Base-by-base conservation (phyloP, 53 echinoderm and acorn worm species). In the Stichopus horrens region DNA sequence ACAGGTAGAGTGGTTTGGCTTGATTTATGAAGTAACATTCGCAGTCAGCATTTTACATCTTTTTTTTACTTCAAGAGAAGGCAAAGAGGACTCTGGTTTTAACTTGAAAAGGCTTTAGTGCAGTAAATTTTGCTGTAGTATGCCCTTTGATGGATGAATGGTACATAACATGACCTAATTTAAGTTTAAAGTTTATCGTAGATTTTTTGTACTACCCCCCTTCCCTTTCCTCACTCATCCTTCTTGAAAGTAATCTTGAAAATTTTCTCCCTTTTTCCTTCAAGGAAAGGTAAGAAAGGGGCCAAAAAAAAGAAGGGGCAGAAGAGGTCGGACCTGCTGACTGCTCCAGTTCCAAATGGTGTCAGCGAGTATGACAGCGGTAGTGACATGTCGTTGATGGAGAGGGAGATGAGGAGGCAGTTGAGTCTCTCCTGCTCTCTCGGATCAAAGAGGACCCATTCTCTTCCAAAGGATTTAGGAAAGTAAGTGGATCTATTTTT, bases 361-460 rank as follows among this genome's bases (percentile, higher is more conserved):
- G 93, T 93, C 13, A 76, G 65, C 10, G 79, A 63, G 21, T 93
- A 93, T 75, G 89, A 93, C 57, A 93, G 91, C 14, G 93, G 73
- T 9, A 84, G 89, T 23, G 93, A 93, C 56, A 75, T 93, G 56
- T 91, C 93, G 55, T 76, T 89, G 0, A 80, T 92, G 58, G 73
- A 77, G n/a, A 88, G 77, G 21, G 87, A 87, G 73, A 74, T 87
- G 75, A 53, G 53, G 56, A 87, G 55, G 22, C 87, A 87, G 23
- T 57, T 87, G 0, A 75, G 21, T 21, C 4, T 74, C 1, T 19
- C 87, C 58, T 81, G 81, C 53, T 55, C 53, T 22, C 56, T 56
- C 57, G 22, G 57, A 6, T 51, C 68, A 53, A 23, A 66, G 68
- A 85, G 85, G 51, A 85, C 51, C 67, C 52, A 63, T 37, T 85